A percentile compares a stretch with the other conserved stretches of the same genome.
These are phyloP conservation scores for Erpornis zantholeuca DNA, from an alignment of 2,113 vertebrate species.

Conservation along the genomic window DNA sequence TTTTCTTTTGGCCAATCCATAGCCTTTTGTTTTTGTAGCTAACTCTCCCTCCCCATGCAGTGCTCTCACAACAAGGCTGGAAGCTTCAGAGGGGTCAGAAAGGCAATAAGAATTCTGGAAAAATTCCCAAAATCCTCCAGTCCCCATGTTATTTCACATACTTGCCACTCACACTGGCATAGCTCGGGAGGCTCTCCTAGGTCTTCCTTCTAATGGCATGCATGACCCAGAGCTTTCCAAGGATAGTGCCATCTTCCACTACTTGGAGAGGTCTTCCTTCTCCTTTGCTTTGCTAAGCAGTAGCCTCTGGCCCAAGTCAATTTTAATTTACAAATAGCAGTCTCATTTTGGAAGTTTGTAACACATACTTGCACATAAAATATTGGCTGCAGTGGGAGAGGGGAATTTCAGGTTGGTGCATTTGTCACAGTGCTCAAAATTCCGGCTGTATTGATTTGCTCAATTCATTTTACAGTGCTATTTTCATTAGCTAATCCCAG, in stretches of 20 bases:
- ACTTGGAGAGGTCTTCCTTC: neutral
- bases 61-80: neutral
- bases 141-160: neutral
- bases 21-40: neutral
- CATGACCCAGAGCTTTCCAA: neutral
- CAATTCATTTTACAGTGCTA: slow-evolving; percentile 39
- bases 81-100: neutral
- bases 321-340: slow-evolving; percentile 42
- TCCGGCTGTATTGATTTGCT: slow-evolving; percentile 19
- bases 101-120: neutral
- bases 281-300: neutral
- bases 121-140: neutral
- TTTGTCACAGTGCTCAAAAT: slow-evolving; percentile 34
- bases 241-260: neutral
- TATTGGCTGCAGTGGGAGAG: neutral
- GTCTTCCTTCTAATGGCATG: neutral
- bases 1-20: neutral
- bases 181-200: neutral
- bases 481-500: slow-evolving; percentile 48
- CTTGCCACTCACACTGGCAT: neutral
- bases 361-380: neutral
- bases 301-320: neutral
- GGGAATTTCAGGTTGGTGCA: neutral
- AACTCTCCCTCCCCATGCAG: neutral
- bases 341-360: neutral